Evolutionary conservation across 92 coral and sea anemone genomes (phyloP).

Genomic region (Palythoa heliodiscus): DNA sequence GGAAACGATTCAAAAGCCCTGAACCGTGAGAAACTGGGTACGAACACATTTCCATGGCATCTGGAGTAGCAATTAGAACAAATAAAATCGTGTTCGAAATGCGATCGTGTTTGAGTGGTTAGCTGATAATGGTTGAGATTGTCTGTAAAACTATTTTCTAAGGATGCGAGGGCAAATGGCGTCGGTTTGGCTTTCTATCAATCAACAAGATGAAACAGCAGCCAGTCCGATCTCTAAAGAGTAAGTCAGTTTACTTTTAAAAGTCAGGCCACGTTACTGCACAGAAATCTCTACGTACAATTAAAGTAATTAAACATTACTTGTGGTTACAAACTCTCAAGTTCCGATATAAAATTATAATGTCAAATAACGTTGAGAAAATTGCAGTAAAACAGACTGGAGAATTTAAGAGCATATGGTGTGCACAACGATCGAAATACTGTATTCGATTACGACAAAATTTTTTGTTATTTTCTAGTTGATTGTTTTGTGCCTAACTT

Average conservation of each 20-base stretch:
- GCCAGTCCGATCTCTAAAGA: conserved; percentile 2
- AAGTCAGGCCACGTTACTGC: neutral
- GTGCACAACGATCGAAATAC: neutral
- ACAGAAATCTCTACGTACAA: neutral
- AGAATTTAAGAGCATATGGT: neutral
- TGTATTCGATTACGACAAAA: neutral
- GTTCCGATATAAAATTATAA: neutral
- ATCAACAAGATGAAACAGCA: conserved; percentile 5
- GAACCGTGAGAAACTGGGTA: conserved; percentile 20
- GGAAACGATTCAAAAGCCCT: conserved; percentile 11
- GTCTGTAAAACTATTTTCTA: neutral
- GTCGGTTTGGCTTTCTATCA: neutral
- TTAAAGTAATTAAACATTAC: neutral
- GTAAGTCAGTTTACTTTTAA: neutral
- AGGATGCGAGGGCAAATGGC: conserved; percentile 15
- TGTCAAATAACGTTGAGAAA: neutral
- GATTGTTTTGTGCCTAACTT: neutral
- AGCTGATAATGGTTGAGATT: neutral
- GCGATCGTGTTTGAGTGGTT: neutral
- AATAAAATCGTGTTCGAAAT: conserved; percentile 27
- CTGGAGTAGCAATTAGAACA: conserved; percentile 40
- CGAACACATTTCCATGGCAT: conserved; percentile 34
- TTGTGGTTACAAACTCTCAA: neutral
- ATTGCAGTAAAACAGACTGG: neutral
- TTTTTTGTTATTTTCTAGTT: neutral